Evolutionary conservation across 2,797 vertebrate species (phyloP).

Genomic region (Delichon dasypus): DNA sequence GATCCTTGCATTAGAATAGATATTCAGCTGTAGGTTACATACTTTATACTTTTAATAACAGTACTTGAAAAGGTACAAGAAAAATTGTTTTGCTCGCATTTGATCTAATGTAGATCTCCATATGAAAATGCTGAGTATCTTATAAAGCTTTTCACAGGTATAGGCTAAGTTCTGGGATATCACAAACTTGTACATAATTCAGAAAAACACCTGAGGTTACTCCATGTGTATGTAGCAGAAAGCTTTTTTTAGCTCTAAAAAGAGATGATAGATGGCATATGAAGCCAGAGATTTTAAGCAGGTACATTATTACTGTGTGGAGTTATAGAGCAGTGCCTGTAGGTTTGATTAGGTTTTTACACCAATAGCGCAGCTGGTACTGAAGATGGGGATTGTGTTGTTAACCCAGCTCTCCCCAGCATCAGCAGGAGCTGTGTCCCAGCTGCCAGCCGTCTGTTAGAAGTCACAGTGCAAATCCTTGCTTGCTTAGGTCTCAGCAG

Average conservation of each 20-base stretch:
- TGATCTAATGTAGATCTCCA: slow-evolving; percentile 77
- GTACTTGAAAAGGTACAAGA: slow-evolving; percentile 36
- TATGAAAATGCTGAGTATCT: slow-evolving; percentile 27
- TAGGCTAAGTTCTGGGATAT: slow-evolving; percentile 77
- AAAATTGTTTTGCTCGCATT: slow-evolving; percentile 49
- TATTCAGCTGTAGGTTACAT: slow-evolving; percentile 4
- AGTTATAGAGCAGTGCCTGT: not conserved
- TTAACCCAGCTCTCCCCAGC: not conserved
- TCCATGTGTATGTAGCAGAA: not conserved
- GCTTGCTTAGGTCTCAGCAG: not conserved
- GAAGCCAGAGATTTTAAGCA: not conserved
- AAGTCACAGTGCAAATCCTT: not conserved
- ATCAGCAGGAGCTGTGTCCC: not conserved
- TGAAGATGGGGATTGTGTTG: not conserved
- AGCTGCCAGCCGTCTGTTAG: not conserved
- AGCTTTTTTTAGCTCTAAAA: not conserved
- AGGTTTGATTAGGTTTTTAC: not conserved
- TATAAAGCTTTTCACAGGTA: slow-evolving; percentile 76
- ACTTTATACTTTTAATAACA: slow-evolving; percentile 1
- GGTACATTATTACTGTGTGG: not conserved
- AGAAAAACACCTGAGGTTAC: slow-evolving; percentile 63
- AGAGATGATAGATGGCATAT: not conserved
- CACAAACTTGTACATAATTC: slow-evolving; percentile 28
- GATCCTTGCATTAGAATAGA: slow-evolving; percentile 21
- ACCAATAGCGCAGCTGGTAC: not conserved